Base-by-base conservation (phyloP, 2,113 vertebrate species). In the Cathartes aura region DNA sequence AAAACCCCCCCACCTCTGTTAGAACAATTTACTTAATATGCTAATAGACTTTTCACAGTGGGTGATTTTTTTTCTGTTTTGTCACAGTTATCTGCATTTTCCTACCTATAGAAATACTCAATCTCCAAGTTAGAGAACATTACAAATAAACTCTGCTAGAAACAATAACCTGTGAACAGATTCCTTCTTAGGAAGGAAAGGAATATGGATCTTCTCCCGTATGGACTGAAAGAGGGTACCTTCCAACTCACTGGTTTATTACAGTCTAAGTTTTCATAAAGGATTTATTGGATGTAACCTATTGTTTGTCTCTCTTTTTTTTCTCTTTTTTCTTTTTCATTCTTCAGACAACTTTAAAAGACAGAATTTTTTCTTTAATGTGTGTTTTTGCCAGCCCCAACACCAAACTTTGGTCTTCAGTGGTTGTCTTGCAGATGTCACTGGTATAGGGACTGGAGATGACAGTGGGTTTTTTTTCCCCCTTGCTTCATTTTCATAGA, bases 381-480 rank as follows among this genome's bases (percentile, higher is more conserved):
- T 42, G 4, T 72, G 5, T 32, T 81, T 58, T 71, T 62, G 14
- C 11, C 38, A 84, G 29, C 6, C 15, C 22, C 16, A 48, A 9
- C 15, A 38, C 15, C 20, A 36, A 60, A 67, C 23, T 59, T 27
- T 10, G 16, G 18, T 26, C 38, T 50, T 79, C 30, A 42, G 3
- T 2, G 4, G 2, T 7, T 66, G 8, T 38, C 47, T 42, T 42
- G 17, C n/a, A 72, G 24, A 29, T 62, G 13, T 30, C 27, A 62
- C 6, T 75, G 27, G 4, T 36, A 22, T 3, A 48, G 30, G 14
- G 21, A 52, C 34, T 58, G 40, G 40, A 62, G 34, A 58, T 29
- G 22, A 24, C 17, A 56, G 5, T 20, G 16, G 6, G 43, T n/a
- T 55, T 8, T 58, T 12, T 34, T 10, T 2, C 0, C 3, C 1